Percentiles rank a stretch among this genome's conserved stretches.
Conservation (phyloP, 2,113 vertebrate species). For the Synchiropus splendidus region DNA sequence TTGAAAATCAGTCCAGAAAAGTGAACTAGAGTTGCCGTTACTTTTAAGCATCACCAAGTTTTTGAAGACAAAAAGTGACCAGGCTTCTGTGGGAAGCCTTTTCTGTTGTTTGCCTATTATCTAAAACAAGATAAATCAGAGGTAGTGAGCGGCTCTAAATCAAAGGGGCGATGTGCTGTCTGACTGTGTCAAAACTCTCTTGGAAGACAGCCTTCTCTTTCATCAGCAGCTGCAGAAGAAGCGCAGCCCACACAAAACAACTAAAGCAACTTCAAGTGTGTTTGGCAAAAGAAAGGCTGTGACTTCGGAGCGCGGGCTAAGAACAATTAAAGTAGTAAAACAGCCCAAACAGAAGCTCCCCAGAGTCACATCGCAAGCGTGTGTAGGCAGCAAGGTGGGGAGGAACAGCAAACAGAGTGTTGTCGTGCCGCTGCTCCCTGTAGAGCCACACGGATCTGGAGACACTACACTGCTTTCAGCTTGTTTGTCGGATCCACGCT, state of each 20-base stretch:
- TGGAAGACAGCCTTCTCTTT: conserved; percentile 21
- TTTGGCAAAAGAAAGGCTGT: conserved; percentile 28
- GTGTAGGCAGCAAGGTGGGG: conserved; percentile 47
- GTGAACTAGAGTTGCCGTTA: no score
- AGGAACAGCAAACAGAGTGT: conserved; percentile 48
- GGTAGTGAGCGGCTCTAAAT: conserved; percentile 12
- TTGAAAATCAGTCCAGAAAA: no score
- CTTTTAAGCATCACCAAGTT: no score
- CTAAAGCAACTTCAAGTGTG: conserved; percentile 42
- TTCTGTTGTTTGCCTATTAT: no score
- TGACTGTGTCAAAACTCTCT: conserved; percentile 21
- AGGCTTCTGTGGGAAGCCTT: no score
- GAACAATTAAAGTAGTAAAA: conserved; percentile 62
- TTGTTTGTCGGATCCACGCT: conserved; percentile 47
- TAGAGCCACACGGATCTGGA: conserved; percentile 41
- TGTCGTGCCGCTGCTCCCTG: conserved; percentile 51
- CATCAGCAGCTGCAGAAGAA: conserved; percentile 32
- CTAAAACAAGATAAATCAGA: no score
- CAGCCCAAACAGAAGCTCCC: conserved; percentile 40
- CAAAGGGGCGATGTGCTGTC: conserved; percentile 11
- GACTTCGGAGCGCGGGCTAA: conserved; percentile 38
- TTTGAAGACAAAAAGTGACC: no score
- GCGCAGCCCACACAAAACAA: conserved; percentile 5
- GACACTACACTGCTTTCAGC: conserved; percentile 42
- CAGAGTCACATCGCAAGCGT: conserved; percentile 39